Evolutionary conservation across 2,797 vertebrate genomes (phyloP), one percentile per base, ranked within the genome.

Genomic region (Alcedo atthis): DNA sequence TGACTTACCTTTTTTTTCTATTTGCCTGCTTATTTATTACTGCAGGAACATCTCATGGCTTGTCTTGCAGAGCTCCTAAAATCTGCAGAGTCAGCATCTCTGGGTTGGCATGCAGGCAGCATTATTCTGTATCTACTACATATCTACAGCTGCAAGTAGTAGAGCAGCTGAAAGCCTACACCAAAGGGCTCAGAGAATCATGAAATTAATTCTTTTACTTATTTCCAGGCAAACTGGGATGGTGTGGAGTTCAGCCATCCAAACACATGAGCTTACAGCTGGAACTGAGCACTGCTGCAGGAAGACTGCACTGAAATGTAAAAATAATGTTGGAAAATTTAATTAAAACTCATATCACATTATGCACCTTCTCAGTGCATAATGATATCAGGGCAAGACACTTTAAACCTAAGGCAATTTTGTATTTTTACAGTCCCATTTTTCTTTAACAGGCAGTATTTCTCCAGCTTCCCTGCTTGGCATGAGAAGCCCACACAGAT

Each of bases 311-410:
- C 46, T 67, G 87, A 54, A 58, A 80, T 79, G 68, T 80, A 66
- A 74, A 92, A 91, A 75, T 78, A 85, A 63, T 32, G n/a, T 62
- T 91, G 81, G 40, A 70, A 94, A 85, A 89, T 71, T 53, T 69
- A 81, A 89, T 93, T 96, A 87, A 78, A 89, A 87, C 45, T 93
- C 62, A 25, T 48, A 37, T 62, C 14, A 69, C 20, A 73, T 85
- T 96, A 75, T 71, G 42, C 25, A 67, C 26, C n/a, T 90, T 75
- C 61, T 80, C 0, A 1, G 14, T 90, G 32, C 48, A 32, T 82
- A 89, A 66, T 75, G 30, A 6, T 82, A 75, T 48, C 81, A 58
- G 40, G 20, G 40, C 78, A 70, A 91, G 76, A 80, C 40, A 35
- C 37, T 82, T 91, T 26, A 85, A 94, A 87, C 88, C 49, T 54